Percentiles rank a stretch among this genome's conserved stretches.
Conservation (phyloP, 2,797 vertebrate genomes). For the Channa striata region DNA sequence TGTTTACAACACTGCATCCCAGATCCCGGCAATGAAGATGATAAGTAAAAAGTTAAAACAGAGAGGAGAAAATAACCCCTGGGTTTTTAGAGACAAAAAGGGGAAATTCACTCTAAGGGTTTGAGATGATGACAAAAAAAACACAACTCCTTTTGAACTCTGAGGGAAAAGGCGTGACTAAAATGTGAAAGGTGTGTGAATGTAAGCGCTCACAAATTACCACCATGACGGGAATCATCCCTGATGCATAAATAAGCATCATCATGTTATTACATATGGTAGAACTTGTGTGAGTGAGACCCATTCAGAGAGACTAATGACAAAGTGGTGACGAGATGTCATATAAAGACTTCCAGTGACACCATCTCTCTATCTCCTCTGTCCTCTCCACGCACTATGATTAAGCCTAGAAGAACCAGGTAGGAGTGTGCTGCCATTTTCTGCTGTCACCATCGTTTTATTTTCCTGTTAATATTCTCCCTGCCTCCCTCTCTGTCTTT, state of each 20-base stretch:
- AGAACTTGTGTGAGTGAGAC: slow-evolving; percentile 30
- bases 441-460: slow-evolving; percentile 80
- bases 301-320: slow-evolving; percentile 31
- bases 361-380: slow-evolving; percentile 39
- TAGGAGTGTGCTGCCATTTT: slow-evolving; percentile 70
- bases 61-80: not conserved
- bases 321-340: slow-evolving; percentile 53
- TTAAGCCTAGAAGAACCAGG: slow-evolving; percentile 74
- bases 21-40: slow-evolving; percentile 8
- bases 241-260: slow-evolving; percentile 29
- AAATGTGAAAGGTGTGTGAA: not conserved
- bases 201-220: not conserved
- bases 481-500: slow-evolving; percentile 38
- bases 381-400: slow-evolving; percentile 28
- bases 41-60: slow-evolving; percentile 26
- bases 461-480: slow-evolving; percentile 74
- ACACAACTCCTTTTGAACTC: slow-evolving; percentile 15
- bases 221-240: slow-evolving; percentile 10
- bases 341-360: slow-evolving; percentile 19
- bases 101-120: not conserved
- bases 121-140: slow-evolving; percentile 32
- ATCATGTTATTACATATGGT: slow-evolving; percentile 38
- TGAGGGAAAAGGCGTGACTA: not conserved
- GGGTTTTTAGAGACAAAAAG: not conserved
- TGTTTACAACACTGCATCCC: slow-evolving; percentile 16